Conservation (phyloP, 2,113 vertebrate species). For the Pangasianodon hypophthalmus region DNA sequence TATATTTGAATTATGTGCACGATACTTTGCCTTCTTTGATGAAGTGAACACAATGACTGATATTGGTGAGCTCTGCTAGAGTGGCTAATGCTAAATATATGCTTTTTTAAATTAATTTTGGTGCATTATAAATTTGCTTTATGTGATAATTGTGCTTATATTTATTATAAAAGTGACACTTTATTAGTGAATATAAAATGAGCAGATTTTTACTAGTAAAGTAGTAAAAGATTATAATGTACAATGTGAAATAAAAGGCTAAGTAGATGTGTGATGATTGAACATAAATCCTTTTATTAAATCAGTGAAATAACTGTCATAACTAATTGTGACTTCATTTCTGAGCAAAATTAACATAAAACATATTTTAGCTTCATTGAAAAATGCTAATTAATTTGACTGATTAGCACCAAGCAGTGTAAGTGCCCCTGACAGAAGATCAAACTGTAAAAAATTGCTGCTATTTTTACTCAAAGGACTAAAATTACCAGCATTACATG, state of each 20-base stretch:
- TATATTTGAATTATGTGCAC: not conserved
- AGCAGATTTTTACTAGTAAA: not conserved
- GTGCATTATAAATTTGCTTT: not conserved
- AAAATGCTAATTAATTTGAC: not conserved
- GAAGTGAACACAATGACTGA: not conserved
- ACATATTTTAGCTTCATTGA: not conserved
- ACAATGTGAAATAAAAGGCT: not conserved
- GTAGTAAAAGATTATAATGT: not conserved
- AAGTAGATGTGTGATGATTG: not conserved
- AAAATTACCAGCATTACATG: slow-evolving; percentile 1
- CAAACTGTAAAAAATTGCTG: not conserved
- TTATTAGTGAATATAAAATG: not conserved
- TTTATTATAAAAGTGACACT: not conserved
- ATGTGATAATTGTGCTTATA: not conserved
- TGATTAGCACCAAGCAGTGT: not conserved
- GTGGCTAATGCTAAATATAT: not conserved
- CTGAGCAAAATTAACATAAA: not conserved
- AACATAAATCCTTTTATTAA: not conserved
- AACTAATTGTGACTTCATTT: not conserved
- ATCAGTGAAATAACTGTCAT: not conserved
- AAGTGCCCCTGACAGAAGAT: not conserved
- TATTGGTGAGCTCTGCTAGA: not conserved
- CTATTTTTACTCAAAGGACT: not conserved
- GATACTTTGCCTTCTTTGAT: not conserved
- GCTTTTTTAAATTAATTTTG: not conserved